phyloP scores from a whole-genome alignment of 2,113 vertebrate species.

The Amblyornis subalaris region DNA sequence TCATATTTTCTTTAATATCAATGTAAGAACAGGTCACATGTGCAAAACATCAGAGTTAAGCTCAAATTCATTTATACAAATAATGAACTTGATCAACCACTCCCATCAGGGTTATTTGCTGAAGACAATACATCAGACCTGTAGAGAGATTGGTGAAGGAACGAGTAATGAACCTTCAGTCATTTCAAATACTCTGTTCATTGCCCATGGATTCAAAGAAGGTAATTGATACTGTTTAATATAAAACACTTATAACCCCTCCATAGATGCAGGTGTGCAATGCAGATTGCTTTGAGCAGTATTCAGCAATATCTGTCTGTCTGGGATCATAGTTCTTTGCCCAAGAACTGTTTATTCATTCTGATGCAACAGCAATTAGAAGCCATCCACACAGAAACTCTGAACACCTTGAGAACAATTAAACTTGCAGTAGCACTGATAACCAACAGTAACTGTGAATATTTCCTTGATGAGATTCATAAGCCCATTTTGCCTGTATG shows the following conservation, averaged over 20 bases:
- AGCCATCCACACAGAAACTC: not conserved
- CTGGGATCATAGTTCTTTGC: constrained; percentile 1
- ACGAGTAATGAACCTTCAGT: not conserved
- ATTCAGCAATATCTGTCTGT: not conserved
- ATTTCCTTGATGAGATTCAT: constrained; percentile 21
- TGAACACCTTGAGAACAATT: not conserved
- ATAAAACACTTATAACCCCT: not conserved
- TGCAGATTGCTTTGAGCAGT: not conserved
- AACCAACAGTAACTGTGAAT: not conserved
- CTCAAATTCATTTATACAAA: not conserved
- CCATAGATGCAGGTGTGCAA: not conserved
- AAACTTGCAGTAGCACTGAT: constrained; percentile 17
- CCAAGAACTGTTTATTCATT: constrained; percentile 16
- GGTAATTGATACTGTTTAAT: not conserved
- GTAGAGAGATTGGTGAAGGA: not conserved
- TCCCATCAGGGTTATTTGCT: not conserved
- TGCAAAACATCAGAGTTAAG: not conserved
- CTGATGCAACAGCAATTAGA: constrained; percentile 31
- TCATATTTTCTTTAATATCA: not conserved
- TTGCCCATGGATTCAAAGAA: not conserved
- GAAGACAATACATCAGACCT: not conserved
- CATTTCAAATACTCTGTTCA: not conserved
- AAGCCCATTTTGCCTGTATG: not conserved
- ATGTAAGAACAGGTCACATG: not conserved
- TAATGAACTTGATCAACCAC: not conserved